Conservation (phyloP, 1,140 invertebrate species). For the Vollenhovia emeryi region DNA sequence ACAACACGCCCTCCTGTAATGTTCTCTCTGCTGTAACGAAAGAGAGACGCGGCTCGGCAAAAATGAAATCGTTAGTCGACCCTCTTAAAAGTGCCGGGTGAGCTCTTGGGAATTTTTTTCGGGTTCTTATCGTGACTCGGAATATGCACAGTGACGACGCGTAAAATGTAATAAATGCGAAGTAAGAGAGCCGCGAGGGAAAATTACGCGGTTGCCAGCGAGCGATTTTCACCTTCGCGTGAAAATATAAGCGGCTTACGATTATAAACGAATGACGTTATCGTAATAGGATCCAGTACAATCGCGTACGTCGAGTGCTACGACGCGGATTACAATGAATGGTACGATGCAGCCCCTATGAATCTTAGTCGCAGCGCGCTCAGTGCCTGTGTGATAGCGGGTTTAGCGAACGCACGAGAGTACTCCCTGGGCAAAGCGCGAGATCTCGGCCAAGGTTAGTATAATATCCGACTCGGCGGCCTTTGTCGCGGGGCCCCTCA, state of each 20-base stretch:
- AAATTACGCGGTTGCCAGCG: neutral
- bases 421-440: conserved; percentile 85
- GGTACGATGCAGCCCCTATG: conserved; percentile 89
- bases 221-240: neutral
- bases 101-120: neutral
- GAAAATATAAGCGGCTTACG: conserved; percentile 17
- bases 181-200: neutral
- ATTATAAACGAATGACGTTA: neutral
- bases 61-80: neutral
- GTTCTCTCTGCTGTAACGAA: neutral
- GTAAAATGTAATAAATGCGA: neutral
- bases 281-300: conserved; percentile 84
- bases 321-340: conserved; percentile 88
- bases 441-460: conserved; percentile 72
- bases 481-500: conserved; percentile 21
- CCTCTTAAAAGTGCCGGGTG: neutral
- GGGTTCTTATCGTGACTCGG: neutral
- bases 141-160: neutral
- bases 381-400: conserved; percentile 93
- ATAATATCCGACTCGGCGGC: conserved; percentile 2
- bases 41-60: neutral
- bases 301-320: conserved; percentile 91
- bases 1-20: neutral
- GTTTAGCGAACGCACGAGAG: conserved; percentile 91
- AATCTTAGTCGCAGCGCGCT: conserved; percentile 92